Conservation (phyloP, 1,140 invertebrate species). For the Anastatus disparis region DNA sequence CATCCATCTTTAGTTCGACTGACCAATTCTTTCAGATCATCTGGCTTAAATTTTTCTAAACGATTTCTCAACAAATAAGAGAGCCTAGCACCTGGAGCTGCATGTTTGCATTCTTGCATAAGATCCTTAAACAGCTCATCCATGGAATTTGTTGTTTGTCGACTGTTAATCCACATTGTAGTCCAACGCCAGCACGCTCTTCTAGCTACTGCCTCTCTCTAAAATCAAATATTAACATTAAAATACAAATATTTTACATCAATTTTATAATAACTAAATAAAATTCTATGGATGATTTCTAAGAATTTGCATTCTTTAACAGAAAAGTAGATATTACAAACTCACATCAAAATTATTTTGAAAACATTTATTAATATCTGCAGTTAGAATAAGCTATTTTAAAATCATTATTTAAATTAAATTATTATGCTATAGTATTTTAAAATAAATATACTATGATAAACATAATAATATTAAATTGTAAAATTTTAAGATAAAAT, state of each 20-base stretch:
- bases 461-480: too few relatives aligned
- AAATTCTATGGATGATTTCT: too few relatives aligned
- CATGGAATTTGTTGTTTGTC: constrained; percentile 65
- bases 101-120: constrained; percentile 75
- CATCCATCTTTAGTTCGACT: constrained; percentile 78
- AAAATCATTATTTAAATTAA: too few relatives aligned
- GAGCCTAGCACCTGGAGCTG: constrained; percentile 75
- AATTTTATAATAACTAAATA: neutral
- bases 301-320: too few relatives aligned
- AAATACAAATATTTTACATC: neutral
- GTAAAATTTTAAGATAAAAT: too few relatives aligned
- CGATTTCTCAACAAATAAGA: constrained; percentile 72
- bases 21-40: constrained; percentile 73
- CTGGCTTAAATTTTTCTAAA: constrained; percentile 72
- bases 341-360: too few relatives aligned
- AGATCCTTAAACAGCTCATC: constrained; percentile 75
- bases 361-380: too few relatives aligned
- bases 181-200: constrained; percentile 45
- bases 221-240: constrained; percentile 10
- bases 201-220: constrained; percentile 24
- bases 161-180: constrained; percentile 48
- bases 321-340: too few relatives aligned
- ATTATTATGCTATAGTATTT: too few relatives aligned
- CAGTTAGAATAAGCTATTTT: too few relatives aligned
- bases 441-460: too few relatives aligned